These are phyloP conservation scores for Leptosomus discolor DNA, from an alignment of 2,113 vertebrate species.

Conservation along the genomic window DNA sequence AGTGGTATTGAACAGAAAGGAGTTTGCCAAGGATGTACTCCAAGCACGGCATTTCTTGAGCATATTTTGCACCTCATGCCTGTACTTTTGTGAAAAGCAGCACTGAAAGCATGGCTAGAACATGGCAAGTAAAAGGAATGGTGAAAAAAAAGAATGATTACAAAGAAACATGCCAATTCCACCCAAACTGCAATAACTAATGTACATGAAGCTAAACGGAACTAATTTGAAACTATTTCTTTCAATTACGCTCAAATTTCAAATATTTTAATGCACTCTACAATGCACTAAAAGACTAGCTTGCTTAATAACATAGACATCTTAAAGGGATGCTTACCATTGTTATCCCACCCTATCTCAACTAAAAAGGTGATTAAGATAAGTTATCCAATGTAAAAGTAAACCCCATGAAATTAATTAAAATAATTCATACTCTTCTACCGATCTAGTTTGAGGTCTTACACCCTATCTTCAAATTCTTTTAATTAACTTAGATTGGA, in stretches of 20 bases:
- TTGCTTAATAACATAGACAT: neutral
- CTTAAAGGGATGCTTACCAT: neutral
- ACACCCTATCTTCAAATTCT: neutral
- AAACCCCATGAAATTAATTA: neutral
- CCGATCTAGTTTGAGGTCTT: neutral
- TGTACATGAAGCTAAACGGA: neutral
- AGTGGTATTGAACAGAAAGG: neutral
- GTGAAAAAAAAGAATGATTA: neutral
- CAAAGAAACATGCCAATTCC: neutral
- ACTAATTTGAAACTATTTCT: neutral
- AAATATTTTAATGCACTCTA: neutral
- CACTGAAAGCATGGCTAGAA: neutral
- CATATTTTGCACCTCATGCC: neutral
- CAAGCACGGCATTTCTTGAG: neutral
- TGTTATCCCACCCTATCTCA: neutral
- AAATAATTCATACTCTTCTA: neutral
- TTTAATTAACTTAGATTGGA: neutral
- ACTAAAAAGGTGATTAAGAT: neutral
- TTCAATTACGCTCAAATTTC: neutral
- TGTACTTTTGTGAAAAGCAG: neutral
- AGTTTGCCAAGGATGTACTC: neutral
- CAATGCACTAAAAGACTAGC: neutral
- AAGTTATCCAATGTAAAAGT: neutral
- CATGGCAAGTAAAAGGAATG: neutral
- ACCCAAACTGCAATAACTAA: neutral